These are phyloP conservation scores for Orestias chungarensis DNA, from an alignment of 2,797 vertebrate genomes.

Conservation along the genomic window DNA sequence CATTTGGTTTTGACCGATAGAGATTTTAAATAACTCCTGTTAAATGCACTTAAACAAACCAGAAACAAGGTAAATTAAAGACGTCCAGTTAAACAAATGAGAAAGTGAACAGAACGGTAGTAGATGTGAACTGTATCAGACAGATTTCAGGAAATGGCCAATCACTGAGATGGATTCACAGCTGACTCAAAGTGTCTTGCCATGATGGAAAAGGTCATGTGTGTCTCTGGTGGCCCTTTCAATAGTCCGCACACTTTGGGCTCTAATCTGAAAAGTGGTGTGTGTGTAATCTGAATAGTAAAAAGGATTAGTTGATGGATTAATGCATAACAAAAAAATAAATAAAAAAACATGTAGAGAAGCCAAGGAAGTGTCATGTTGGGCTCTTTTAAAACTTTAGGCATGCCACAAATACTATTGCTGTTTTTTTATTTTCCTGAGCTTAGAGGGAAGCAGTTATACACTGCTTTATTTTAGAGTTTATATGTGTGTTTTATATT, in stretches of 20 bases:
- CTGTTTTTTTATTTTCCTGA: too few species aligned
- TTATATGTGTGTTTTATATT: too few species aligned
- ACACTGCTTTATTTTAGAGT: too few species aligned
- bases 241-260: constrained; percentile 39
- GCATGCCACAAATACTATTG: too few species aligned
- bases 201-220: constrained; percentile 74
- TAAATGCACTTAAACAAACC: background rate
- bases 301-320: constrained; percentile 79
- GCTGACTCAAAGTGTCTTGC: constrained; percentile 68
- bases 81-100: constrained; percentile 51
- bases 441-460: background rate
- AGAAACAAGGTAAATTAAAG: background rate
- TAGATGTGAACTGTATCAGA: constrained; percentile 56
- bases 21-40: background rate
- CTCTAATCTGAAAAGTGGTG: constrained; percentile 64
- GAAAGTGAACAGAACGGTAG: constrained; percentile 61
- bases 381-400: constrained; percentile 60
- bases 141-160: constrained; percentile 68
- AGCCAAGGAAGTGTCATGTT: constrained; percentile 64
- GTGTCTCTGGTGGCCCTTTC: constrained; percentile 51
- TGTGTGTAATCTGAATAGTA: constrained; percentile 79
- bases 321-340: constrained; percentile 78
- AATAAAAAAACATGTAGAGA: constrained; percentile 70
- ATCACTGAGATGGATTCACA: constrained; percentile 79
- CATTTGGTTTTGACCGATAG: background rate